A percentile compares a stretch with the other conserved stretches of the same genome.
phyloP scores from a whole-genome alignment of 2,113 vertebrate genomes.

The Rhinopithecus roxellana region DNA sequence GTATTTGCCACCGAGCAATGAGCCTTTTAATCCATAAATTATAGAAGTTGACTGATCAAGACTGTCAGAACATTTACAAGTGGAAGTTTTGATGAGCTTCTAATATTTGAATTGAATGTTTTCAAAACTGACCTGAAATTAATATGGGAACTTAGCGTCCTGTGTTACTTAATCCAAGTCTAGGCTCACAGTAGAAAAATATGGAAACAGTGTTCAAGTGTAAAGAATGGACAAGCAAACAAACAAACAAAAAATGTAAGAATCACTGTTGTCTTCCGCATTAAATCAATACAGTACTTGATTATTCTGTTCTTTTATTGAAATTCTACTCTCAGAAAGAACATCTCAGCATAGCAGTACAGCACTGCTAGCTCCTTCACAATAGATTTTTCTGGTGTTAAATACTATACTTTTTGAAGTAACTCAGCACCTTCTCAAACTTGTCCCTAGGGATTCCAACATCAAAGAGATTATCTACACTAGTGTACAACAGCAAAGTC shows the following conservation, averaged over 20 bases:
- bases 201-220: neutral
- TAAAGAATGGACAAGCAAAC: neutral
- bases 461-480: conserved; percentile 77
- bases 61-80: conserved; percentile 51
- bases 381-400: conserved; percentile 65
- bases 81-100: conserved; percentile 48
- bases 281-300: conserved; percentile 72
- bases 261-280: conserved; percentile 44
- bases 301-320: conserved; percentile 77
- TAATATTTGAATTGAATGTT: conserved; percentile 49
- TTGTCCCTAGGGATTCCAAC: conserved; percentile 64
- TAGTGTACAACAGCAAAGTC: conserved; percentile 42
- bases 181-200: conserved; percentile 19
- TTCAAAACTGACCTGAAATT: conserved; percentile 65
- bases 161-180: conserved; percentile 29
- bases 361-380: conserved; percentile 60
- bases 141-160: conserved; percentile 48
- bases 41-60: conserved; percentile 24
- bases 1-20: neutral
- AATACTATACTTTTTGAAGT: conserved; percentile 59
- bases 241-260: conserved; percentile 17
- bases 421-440: conserved; percentile 77
- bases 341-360: conserved; percentile 66
- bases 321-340: conserved; percentile 69
- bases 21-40: neutral